Evolutionary conservation across 2,113 vertebrate species (phyloP).

Genomic region (Erpornis zantholeuca): DNA sequence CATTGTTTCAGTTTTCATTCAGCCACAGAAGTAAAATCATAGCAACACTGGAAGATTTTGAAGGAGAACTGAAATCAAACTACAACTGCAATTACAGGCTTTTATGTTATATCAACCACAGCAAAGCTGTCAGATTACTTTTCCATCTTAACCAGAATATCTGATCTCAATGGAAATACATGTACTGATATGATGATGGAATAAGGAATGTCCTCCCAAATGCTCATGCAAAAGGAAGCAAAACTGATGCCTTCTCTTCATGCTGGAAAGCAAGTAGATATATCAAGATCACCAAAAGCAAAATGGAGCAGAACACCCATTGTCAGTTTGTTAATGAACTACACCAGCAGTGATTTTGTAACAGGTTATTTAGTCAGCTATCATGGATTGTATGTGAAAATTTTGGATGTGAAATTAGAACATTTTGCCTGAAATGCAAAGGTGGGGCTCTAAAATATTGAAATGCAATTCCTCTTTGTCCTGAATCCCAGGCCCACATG

Average conservation of each 20-base stretch:
- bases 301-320: background rate
- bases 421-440: background rate
- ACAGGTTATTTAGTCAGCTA: background rate
- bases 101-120: background rate
- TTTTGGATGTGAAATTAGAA: background rate
- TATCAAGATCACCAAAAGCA: background rate
- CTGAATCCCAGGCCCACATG: background rate
- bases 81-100: background rate
- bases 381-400: background rate
- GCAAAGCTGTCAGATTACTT: background rate
- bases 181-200: background rate
- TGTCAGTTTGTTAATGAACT: background rate
- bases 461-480: background rate
- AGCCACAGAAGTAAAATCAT: background rate
- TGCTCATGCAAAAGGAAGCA: background rate
- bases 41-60: background rate
- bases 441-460: background rate
- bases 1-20: background rate
- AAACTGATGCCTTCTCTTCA: background rate
- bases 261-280: background rate
- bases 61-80: background rate
- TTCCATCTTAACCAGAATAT: background rate
- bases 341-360: background rate
- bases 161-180: background rate
- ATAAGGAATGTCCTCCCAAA: background rate